phyloP scores from a whole-genome alignment of 2,113 vertebrate species.

The Corythaeola cristata region DNA sequence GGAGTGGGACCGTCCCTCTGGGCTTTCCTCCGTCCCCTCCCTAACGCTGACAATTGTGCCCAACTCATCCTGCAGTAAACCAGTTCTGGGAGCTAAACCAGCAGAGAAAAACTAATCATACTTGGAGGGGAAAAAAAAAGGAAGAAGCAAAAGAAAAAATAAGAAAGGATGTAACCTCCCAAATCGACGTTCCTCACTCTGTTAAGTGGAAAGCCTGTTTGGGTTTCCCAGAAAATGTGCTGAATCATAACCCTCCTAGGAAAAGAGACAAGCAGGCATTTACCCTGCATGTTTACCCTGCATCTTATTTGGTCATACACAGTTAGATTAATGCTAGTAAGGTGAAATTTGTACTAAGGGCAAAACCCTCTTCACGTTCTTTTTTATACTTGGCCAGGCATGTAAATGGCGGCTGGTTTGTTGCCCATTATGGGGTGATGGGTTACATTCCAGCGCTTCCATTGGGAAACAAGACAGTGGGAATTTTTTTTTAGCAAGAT shows the following conservation, averaged over 20 bases:
- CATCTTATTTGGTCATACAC: not conserved
- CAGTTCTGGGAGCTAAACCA: conserved; percentile 2
- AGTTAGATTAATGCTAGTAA: not conserved
- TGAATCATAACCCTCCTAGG: not conserved
- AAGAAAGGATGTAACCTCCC: not conserved
- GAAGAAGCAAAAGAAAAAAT: no score
- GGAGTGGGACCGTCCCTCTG: not conserved
- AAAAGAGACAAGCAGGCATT: not conserved
- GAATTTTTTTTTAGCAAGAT: not conserved
- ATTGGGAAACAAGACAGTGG: not conserved
- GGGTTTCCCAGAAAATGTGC: not conserved
- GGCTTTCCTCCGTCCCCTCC: not conserved
- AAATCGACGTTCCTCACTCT: not conserved
- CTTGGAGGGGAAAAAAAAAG: not conserved
- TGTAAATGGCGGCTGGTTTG: not conserved
- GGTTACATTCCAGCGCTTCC: not conserved
- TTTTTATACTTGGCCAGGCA: not conserved
- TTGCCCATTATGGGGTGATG: not conserved
- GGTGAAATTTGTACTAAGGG: not conserved
- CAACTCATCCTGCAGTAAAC: not conserved
- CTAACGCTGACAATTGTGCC: not conserved
- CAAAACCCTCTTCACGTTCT: not conserved
- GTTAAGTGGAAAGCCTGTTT: not conserved
- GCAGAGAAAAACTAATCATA: not conserved
- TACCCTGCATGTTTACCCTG: not conserved